These are phyloP conservation scores for Drosophila siamana DNA, from an alignment of 2,888 invertebrate species.

Conservation along the genomic window DNA sequence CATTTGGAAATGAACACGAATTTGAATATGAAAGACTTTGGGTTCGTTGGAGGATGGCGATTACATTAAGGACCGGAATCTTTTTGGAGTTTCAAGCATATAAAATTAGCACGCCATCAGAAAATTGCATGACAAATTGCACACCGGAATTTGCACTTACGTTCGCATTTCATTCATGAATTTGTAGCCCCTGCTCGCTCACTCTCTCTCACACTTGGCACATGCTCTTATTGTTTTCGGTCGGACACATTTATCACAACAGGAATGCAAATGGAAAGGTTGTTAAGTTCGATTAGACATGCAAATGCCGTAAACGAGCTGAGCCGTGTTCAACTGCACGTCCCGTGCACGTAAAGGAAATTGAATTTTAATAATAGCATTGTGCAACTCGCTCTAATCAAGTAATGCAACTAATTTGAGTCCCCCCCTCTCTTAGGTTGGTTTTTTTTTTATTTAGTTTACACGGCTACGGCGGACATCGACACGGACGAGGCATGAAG, in stretches of 20 bases:
- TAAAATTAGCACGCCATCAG: slow-evolving; percentile 33
- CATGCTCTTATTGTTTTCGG: slow-evolving; percentile 1
- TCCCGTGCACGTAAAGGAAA: slow-evolving; percentile 57
- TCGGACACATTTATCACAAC: slow-evolving; percentile 55
- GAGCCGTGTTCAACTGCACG: slow-evolving; percentile 3
- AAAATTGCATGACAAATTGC: slow-evolving; percentile 60
- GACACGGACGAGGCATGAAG: slow-evolving; percentile 37
- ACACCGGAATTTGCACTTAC: slow-evolving; percentile 73
- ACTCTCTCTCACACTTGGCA: neutral
- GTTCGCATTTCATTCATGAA: slow-evolving; percentile 59
- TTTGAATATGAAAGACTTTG: neutral
- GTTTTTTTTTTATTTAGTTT: slow-evolving; percentile 3
- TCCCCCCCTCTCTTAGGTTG: slow-evolving; percentile 7
- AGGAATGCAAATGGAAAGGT: slow-evolving; percentile 61
- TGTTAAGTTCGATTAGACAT: slow-evolving; percentile 80
- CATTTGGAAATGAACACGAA: too few relatives aligned
- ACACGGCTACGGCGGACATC: slow-evolving; percentile 27
- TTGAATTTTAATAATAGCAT: slow-evolving; percentile 77
- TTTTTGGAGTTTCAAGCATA: neutral
- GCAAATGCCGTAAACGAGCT: slow-evolving; percentile 48
- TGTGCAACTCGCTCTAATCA: slow-evolving; percentile 70
- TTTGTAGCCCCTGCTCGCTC: slow-evolving; percentile 9
- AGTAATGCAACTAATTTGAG: slow-evolving; percentile 78
- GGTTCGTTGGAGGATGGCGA: neutral
- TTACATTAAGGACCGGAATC: slow-evolving; percentile 20